Percentiles rank a stretch among this genome's conserved stretches.
These are phyloP conservation scores for Crossaster papposus DNA, from an alignment of 53 echinoderm and acorn worm species.

Conservation along the genomic window DNA sequence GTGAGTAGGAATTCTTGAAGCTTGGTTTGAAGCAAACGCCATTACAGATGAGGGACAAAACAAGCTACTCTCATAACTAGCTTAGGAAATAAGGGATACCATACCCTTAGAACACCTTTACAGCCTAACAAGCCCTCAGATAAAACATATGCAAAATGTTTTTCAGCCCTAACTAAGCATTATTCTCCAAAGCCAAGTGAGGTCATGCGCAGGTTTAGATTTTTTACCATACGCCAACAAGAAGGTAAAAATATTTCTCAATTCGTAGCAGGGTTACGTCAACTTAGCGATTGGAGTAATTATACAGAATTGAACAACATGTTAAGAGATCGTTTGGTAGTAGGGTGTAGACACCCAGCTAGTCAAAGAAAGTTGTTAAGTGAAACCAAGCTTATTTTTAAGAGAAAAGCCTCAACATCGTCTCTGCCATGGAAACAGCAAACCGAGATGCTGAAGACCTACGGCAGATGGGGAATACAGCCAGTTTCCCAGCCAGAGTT, in stretches of 20 bases:
- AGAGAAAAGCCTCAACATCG: conserved; percentile 15
- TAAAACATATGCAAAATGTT: no score
- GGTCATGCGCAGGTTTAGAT: background rate
- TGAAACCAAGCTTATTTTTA: conserved; percentile 3
- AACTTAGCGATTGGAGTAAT: background rate
- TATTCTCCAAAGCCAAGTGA: conserved; percentile 12
- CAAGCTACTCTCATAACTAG: no score
- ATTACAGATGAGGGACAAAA: no score
- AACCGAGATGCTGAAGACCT: conserved; percentile 13
- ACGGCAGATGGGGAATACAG: background rate
- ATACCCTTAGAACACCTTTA: no score
- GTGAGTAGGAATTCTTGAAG: no score
- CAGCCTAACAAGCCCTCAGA: no score
- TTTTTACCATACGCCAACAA: background rate
- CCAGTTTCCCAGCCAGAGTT: background rate
- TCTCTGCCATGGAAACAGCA: conserved; percentile 27
- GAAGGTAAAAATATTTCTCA: background rate
- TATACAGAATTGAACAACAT: no score
- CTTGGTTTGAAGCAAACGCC: no score
- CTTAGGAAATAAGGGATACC: no score
- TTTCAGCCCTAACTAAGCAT: conserved; percentile 2
- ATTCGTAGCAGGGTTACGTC: no score
- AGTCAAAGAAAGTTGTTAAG: conserved; percentile 2
- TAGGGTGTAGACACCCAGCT: background rate
- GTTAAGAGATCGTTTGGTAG: conserved; percentile 6